Evolutionary conservation across 2,888 invertebrate species (phyloP).

Genomic region (Drosophila subsilvestris): DNA sequence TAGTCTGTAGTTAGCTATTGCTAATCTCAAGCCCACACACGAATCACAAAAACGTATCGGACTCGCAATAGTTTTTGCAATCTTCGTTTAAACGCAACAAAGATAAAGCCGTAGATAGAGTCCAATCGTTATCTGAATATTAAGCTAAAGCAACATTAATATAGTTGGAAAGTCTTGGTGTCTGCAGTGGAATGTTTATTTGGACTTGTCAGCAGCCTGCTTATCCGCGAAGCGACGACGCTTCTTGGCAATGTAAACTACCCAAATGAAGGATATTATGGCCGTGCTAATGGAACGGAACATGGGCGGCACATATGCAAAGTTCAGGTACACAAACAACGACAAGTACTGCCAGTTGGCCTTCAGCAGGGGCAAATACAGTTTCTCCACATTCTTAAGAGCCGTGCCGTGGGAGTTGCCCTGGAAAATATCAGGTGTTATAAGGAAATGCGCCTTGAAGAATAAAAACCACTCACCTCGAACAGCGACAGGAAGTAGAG

Average conservation of each 20-base stretch:
- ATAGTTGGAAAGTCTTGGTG: conserved; percentile 25
- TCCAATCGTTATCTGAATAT: no score
- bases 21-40: conserved; percentile 24
- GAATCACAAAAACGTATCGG: not conserved
- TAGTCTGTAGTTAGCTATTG: conserved; percentile 12
- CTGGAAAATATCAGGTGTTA: conserved; percentile 70
- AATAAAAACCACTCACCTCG: conserved; percentile 86
- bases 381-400: conserved; percentile 86
- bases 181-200: conserved; percentile 42
- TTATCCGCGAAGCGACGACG: conserved; percentile 85
- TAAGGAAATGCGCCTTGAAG: not conserved
- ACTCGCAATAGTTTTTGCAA: conserved; percentile 12
- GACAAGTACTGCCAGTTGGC: conserved; percentile 92
- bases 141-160: conserved; percentile 22
- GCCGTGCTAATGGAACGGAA: conserved; percentile 90
- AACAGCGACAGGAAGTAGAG: conserved; percentile 90
- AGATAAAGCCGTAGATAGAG: no score
- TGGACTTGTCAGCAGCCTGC: conserved; percentile 57
- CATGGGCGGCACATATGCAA: conserved; percentile 91
- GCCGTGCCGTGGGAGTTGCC: conserved; percentile 89
- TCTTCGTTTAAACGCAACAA: not conserved
- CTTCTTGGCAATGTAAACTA: conserved; percentile 89
- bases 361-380: conserved; percentile 88
- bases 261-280: conserved; percentile 91
- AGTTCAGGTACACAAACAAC: conserved; percentile 89